Evolutionary conservation across 2,888 invertebrate species (phyloP), one percentile per base, ranked within the genome.

Genomic region (Thera britannica): DNA sequence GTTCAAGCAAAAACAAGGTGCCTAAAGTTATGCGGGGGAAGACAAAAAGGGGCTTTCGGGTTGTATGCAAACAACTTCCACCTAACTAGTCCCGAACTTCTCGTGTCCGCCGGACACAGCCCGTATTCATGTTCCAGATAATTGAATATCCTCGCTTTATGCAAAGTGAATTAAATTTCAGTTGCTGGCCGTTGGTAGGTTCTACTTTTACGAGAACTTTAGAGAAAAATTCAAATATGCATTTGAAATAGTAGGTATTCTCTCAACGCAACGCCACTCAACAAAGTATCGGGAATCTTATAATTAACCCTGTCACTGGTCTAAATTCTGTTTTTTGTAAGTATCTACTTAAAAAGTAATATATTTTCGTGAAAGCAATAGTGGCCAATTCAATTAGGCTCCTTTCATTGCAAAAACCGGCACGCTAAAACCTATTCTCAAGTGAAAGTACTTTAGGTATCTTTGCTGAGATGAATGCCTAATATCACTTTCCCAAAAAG

Each of bases 61-160:
- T 72, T 79, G 81, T 83, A 86, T 84, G 83, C 85, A 86, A 87
- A 86, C 85, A 86, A 84, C 76, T 77, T 71, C 70, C 60, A 62
- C 62, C 51, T 78, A 83, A 83, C 80, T 77, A 77, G 77, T 72
- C 76, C 76, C 58, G 49, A 67, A 72, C 72, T 74, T 71, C 72
- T 62, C 61, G 75, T 73, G 63, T 41, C 62, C 72, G 70, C 70
- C 77, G 82, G 84, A 83, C 81, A 75, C 48, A 49, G 51, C 73
- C 78, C 77, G 76, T 84, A 83, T 83, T 80, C 74, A 79, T 81
- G 83, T 83, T 82, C 77, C 77, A 77, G 73, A 77, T 79, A 83
- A 84, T 81, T 85, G 79, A 80, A 83, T 84, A 80, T 79, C 74
- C 76, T 74, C 70, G 67, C 64, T 70, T 73, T 75, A 69, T 71